phyloP scores from a whole-genome alignment of 2,797 vertebrate genomes.

The Columba guinea region DNA sequence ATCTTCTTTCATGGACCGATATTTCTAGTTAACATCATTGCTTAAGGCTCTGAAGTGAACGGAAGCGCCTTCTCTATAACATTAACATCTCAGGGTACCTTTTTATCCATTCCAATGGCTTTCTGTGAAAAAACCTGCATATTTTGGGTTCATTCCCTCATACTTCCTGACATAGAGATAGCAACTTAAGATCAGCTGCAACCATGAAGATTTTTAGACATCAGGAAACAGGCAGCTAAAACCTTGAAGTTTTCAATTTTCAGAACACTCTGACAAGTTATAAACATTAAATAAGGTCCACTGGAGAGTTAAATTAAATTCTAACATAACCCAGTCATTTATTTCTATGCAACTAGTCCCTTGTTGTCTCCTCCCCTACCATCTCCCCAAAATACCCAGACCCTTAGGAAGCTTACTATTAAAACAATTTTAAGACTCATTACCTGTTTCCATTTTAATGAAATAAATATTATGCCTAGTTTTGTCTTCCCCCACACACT shows the following conservation, averaged over 20 bases:
- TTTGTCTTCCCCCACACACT: not conserved
- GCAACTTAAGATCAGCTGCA: not conserved
- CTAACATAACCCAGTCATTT: not conserved
- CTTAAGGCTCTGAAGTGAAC: not conserved
- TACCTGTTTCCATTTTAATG: not conserved
- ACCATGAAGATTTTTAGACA: not conserved
- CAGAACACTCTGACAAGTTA: not conserved
- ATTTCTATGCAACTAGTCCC: not conserved
- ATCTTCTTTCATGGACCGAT: not conserved
- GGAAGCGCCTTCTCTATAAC: not conserved
- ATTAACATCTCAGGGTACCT: not conserved
- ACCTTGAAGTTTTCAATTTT: not conserved
- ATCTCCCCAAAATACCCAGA: not conserved
- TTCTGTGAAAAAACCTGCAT: not conserved
- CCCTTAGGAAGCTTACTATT: not conserved
- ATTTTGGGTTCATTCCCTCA: not conserved
- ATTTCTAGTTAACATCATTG: not conserved
- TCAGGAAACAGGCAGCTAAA: not conserved
- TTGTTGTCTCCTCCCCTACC: not conserved
- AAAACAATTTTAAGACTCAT: not conserved
- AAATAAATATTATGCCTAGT: not conserved
- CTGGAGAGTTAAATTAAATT: slow-evolving; percentile 15
- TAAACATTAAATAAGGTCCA: slow-evolving; percentile 1
- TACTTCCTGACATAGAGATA: not conserved
- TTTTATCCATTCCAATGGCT: not conserved